A percentile compares a stretch with the other conserved stretches of the same genome.
Evolutionary conservation across 2,797 vertebrate genomes (phyloP).

Genomic region (Graptemys geographica): DNA sequence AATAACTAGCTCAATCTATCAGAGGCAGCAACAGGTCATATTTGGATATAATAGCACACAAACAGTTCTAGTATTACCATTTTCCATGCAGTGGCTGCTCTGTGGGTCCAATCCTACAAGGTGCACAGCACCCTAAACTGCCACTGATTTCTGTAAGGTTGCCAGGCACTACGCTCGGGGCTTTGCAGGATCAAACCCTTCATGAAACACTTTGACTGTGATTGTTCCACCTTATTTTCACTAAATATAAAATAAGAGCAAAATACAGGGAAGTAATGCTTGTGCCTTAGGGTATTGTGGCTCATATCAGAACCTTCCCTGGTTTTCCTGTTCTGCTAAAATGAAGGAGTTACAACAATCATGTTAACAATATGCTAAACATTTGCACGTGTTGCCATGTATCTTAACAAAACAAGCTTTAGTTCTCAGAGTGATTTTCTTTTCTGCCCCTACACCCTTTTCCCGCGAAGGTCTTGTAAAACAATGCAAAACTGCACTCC

Average conservation of each 20-base stretch:
- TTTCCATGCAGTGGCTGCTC: background rate
- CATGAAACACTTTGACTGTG: slow-evolving; percentile 57
- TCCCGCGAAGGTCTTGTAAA: slow-evolving; percentile 67
- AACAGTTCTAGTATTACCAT: background rate
- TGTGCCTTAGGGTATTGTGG: slow-evolving; percentile 78
- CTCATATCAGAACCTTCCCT: slow-evolving; percentile 78
- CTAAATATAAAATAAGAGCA: slow-evolving; percentile 70
- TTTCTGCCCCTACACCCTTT: slow-evolving; percentile 75
- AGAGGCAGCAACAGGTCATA: background rate
- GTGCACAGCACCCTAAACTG: background rate
- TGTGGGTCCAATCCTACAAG: background rate
- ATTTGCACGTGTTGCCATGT: slow-evolving; percentile 71
- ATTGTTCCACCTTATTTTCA: slow-evolving; percentile 68
- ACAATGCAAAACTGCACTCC: slow-evolving; percentile 73
- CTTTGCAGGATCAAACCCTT: background rate
- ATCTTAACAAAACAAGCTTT: slow-evolving; percentile 74
- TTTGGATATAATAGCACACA: background rate
- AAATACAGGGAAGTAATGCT: slow-evolving; percentile 82
- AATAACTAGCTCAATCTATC: background rate
- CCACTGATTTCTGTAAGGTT: background rate
- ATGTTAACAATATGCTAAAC: slow-evolving; percentile 76
- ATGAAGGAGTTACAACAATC: slow-evolving; percentile 64
- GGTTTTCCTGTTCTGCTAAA: slow-evolving; percentile 79
- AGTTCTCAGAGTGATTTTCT: slow-evolving; percentile 73
- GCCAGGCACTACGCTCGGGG: slow-evolving; percentile 38